Evolutionary conservation across 2,113 vertebrate genomes (phyloP).

Genomic region (Rhinogobius similis): DNA sequence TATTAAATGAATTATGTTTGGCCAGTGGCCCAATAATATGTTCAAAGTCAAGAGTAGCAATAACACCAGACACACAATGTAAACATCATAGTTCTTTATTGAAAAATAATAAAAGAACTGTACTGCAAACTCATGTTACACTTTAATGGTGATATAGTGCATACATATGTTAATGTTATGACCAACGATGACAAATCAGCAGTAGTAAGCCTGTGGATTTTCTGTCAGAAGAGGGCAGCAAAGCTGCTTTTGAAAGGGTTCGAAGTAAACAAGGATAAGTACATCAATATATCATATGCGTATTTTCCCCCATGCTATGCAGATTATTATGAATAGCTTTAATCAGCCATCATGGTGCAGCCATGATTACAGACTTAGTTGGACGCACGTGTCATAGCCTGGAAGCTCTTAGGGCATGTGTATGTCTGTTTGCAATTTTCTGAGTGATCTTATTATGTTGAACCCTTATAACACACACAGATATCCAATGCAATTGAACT

Average conservation of each 20-base stretch:
- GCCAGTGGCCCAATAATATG: neutral
- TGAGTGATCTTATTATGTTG: conserved; percentile 29
- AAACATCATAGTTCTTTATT: neutral
- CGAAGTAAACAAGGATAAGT: conserved; percentile 36
- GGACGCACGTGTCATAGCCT: conserved; percentile 13
- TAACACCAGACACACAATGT: neutral
- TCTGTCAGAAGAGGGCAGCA: conserved; percentile 65
- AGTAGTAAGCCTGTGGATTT: conserved; percentile 6
- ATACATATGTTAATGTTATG: conserved; percentile 29
- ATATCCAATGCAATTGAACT: conserved; percentile 7
- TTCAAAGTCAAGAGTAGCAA: neutral
- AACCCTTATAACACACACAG: conserved; percentile 9
- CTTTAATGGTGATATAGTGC: conserved; percentile 34
- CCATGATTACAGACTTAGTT: conserved; percentile 18
- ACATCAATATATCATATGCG: conserved; percentile 18
- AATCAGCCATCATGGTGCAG: conserved; percentile 16
- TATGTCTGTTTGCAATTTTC: conserved; percentile 30
- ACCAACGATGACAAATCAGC: conserved; percentile 18
- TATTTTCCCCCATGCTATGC: conserved; percentile 7
- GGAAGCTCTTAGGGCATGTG: conserved; percentile 22
- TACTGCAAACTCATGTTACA: conserved; percentile 57
- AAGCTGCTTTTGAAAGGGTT: conserved; percentile 23
- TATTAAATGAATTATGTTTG: too few species aligned
- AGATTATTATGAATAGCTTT: conserved; percentile 48
- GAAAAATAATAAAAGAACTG: conserved; percentile 31